A percentile compares a stretch with the other conserved stretches of the same genome.
Evolutionary conservation across 2,888 invertebrate species (phyloP).

Genomic region (Mythimna lalbum): DNA sequence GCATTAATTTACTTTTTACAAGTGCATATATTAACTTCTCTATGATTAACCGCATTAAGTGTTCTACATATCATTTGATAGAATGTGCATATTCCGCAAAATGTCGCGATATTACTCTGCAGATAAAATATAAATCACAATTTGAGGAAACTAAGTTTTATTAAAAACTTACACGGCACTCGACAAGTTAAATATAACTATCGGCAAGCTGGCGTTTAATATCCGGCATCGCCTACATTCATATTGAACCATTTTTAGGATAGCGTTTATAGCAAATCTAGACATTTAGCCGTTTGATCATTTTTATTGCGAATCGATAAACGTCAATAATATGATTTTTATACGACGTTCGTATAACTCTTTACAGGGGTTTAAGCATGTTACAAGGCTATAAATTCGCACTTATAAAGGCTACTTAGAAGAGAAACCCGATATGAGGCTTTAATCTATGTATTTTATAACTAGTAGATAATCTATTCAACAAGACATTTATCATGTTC

Average conservation of each 20-base stretch:
- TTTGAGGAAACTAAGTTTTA: conserved; percentile 56
- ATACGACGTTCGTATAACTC: conserved; percentile 31
- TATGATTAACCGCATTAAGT: background rate
- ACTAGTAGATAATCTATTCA: conserved; percentile 32
- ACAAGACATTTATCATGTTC: conserved; percentile 35
- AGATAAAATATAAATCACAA: conserved; percentile 52
- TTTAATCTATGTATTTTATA: conserved; percentile 33
- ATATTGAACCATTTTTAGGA: conserved; percentile 56
- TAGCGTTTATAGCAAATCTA: conserved; percentile 50
- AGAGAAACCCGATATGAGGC: conserved; percentile 14
- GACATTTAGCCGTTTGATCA: conserved; percentile 51
- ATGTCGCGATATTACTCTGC: conserved; percentile 24
- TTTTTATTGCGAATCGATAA: conserved; percentile 54
- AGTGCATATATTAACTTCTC: background rate
- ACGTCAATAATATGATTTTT: conserved; percentile 43
- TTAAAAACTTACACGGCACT: conserved; percentile 59
- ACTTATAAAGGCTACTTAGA: conserved; percentile 30
- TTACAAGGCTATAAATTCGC: conserved; percentile 28
- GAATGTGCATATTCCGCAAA: conserved; percentile 16
- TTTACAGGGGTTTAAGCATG: conserved; percentile 24
- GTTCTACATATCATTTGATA: background rate
- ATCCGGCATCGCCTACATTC: conserved; percentile 62
- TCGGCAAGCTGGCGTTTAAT: conserved; percentile 66
- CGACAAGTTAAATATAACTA: conserved; percentile 60
- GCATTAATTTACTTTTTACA: conserved; percentile 10